Base-by-base conservation (phyloP, 2,113 vertebrate genomes). In the Grammatotria lemairii region DNA sequence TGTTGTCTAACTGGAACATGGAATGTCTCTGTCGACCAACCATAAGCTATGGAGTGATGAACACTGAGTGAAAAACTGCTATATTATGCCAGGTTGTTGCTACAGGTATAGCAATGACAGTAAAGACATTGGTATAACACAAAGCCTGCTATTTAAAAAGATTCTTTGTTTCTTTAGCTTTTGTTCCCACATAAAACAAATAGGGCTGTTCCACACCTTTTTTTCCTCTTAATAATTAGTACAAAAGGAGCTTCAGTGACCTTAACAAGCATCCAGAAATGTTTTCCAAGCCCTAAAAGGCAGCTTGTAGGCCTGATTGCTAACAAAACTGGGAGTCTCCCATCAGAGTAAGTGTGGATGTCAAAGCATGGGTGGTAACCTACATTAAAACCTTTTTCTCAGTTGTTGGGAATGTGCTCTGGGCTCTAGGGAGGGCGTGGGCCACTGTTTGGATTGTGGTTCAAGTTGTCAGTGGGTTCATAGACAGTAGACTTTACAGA, bases 371-470 rank as follows among this genome's bases (percentile, higher is more conserved):
- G 80, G 55, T 85, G 81, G 60, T 53, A 88, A 83, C 89, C 42
- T 70, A 84, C n/a, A 82, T 86, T 89, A 91, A 89, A 88, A 85
- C 58, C 80, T 65, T 73, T 96, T 96, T 89, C 95, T 97, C 95
- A 96, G 93, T 89, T 87, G 88, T 88, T 58, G 93, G 95, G 96
- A 97, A 97, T 97, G 97, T 92, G 3, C 87, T 88, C 87, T 65
- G 16, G 84, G 94, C 96, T 94, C 88, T 91, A 89, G 93, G 92
- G 91, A 90, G 95, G 94, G 92, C 87, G 97, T 97, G 96, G 96
- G 96, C 88, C 92, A 92, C 90, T 94, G 96, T 96, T 96, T 96
- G 95, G 89, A 96, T 96, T 96, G 96, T 90, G 96, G 96, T 95
- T 95, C 90, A 93, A 73, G 42, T 78, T 88, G 45, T 73, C 31